phyloP scores from a whole-genome alignment of 1,140 invertebrate genomes.

The Brachystomella parvula region DNA sequence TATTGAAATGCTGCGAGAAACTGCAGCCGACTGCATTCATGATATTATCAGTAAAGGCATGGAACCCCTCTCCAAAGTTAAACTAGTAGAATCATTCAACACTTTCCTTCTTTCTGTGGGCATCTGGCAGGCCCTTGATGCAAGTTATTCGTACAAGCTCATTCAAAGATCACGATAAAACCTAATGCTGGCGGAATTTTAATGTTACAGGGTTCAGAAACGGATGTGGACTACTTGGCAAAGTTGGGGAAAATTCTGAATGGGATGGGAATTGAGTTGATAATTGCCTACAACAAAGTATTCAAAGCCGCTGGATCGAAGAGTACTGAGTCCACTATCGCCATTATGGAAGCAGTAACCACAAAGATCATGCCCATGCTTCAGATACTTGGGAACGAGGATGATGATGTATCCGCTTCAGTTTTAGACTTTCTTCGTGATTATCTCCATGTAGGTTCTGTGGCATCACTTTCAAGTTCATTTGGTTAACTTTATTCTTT shows the following conservation, averaged over 20 bases:
- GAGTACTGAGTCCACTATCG: slow-evolving; percentile 40
- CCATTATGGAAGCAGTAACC: slow-evolving; percentile 45
- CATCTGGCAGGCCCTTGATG: slow-evolving; percentile 19
- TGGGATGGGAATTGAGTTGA: slow-evolving; percentile 48
- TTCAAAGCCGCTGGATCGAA: slow-evolving; percentile 35
- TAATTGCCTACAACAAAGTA: slow-evolving; percentile 39
- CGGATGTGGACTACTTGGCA: slow-evolving; percentile 46
- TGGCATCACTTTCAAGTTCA: neutral
- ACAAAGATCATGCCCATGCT: slow-evolving; percentile 48
- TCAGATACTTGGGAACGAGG: slow-evolving; percentile 49
- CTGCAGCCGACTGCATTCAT: slow-evolving; percentile 51
- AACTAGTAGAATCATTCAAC: slow-evolving; percentile 51
- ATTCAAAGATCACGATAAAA: too few relatives aligned
- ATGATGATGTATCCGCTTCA: slow-evolving; percentile 51
- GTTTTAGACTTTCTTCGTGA: slow-evolving; percentile 50
- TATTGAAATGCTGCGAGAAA: slow-evolving; percentile 44
- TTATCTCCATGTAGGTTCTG: slow-evolving; percentile 47
- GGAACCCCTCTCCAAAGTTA: slow-evolving; percentile 51
- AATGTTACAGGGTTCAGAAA: slow-evolving; percentile 18
- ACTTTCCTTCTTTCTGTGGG: slow-evolving; percentile 43
- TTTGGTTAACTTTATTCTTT: neutral
- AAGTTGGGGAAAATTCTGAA: slow-evolving; percentile 51
- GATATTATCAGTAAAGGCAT: slow-evolving; percentile 54
- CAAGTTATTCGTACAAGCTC: too few relatives aligned
- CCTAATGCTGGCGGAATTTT: too few relatives aligned